Conservation (phyloP, 2,888 invertebrate genomes). For the Acheta domesticus region DNA sequence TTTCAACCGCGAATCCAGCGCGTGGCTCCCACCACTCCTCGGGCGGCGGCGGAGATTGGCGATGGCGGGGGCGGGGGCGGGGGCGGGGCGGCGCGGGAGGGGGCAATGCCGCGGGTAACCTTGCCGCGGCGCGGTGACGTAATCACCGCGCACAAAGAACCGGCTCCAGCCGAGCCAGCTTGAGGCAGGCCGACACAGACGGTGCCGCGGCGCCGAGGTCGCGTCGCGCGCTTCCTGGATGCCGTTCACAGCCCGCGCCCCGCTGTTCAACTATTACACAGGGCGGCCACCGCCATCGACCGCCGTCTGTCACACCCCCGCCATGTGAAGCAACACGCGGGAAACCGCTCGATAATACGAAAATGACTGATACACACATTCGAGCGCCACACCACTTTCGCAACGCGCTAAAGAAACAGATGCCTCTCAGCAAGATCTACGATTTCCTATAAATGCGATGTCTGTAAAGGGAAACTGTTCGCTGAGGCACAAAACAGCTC, state of each 20-base stretch:
- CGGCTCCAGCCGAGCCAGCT: not conserved
- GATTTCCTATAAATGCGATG: not conserved
- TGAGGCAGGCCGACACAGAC: not conserved
- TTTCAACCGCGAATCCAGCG: no score
- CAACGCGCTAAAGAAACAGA: no score
- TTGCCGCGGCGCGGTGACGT: slow-evolving; percentile 1
- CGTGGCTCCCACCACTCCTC: not conserved
- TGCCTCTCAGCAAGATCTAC: no score
- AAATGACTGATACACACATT: no score
- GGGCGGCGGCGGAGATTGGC: not conserved
- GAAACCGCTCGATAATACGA: not conserved
- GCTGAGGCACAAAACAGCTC: not conserved
- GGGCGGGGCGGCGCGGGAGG: not conserved
- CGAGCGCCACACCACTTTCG: no score
- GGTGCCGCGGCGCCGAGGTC: not conserved
- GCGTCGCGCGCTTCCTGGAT: not conserved
- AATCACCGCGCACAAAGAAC: not conserved
- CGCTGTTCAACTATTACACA: not conserved
- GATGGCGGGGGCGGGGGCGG: not conserved
- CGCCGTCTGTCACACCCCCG: not conserved
- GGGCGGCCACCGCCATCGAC: not conserved
- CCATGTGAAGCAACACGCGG: not conserved
- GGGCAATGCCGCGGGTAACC: not conserved
- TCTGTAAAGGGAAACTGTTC: not conserved
- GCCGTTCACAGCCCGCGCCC: not conserved